A percentile compares a stretch with the other conserved stretches of the same genome.
Evolutionary conservation across 2,888 invertebrate species (phyloP).

Genomic region (Timema cristinae): DNA sequence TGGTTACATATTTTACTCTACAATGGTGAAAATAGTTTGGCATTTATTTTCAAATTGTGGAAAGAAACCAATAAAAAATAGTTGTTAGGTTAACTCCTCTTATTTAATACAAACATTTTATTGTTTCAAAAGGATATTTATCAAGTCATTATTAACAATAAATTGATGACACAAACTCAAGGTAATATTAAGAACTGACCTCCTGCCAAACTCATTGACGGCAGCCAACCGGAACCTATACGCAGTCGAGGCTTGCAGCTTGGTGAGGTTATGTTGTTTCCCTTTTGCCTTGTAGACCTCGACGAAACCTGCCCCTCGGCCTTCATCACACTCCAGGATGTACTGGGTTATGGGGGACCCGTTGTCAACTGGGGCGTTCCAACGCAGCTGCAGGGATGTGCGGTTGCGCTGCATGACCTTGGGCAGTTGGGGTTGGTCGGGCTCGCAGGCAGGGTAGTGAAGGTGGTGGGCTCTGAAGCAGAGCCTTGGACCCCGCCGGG

Average conservation of each 20-base stretch:
- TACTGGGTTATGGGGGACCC: conserved; percentile 75
- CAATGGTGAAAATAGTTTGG: no score
- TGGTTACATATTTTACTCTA: no score
- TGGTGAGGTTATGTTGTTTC: conserved; percentile 70
- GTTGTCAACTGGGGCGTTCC: conserved; percentile 71
- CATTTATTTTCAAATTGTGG: no score
- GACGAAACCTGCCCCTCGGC: conserved; percentile 61
- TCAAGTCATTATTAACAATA: no score
- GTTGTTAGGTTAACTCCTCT: no score
- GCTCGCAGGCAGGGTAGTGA: conserved; percentile 77
- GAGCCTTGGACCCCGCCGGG: conserved; percentile 53
- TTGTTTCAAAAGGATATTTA: no score
- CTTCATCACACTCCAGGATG: conserved; percentile 72
- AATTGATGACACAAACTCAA: no score
- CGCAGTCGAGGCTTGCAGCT: conserved; percentile 71
- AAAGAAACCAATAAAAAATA: no score
- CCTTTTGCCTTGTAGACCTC: conserved; percentile 70
- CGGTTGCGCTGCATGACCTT: conserved; percentile 68
- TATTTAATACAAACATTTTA: no score
- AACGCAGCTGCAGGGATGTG: conserved; percentile 65
- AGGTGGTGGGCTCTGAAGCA: conserved; percentile 72
- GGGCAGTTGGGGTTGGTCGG: conserved; percentile 68
- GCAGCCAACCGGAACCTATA: conserved; percentile 82
- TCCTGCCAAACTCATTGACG: conserved; percentile 72
- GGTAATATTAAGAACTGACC: conserved; percentile 38